phyloP scores from a whole-genome alignment of 92 coral and sea anemone genomes.

The Epizoanthus fatuus region DNA sequence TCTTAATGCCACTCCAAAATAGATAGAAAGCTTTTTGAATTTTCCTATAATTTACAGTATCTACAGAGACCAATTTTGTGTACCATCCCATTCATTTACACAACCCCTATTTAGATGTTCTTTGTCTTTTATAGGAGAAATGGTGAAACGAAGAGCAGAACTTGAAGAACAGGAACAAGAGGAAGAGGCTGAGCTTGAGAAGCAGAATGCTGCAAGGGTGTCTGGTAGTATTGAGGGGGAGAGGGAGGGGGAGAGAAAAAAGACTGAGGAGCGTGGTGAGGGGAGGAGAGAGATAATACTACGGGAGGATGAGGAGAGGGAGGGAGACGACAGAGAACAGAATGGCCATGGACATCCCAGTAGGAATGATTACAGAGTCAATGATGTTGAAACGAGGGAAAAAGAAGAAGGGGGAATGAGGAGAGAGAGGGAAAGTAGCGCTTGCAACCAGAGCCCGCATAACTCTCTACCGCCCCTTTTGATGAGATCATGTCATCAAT shows the following conservation, averaged over 20 bases:
- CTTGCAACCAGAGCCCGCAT: no score
- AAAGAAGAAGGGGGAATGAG: no score
- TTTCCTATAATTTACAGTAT: no score
- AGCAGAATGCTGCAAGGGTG: slow-evolving; percentile 75
- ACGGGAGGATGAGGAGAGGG: slow-evolving; percentile 46
- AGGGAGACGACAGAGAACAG: slow-evolving; percentile 34
- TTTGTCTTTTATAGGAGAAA: slow-evolving; percentile 69
- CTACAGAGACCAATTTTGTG: no score
- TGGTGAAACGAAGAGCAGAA: slow-evolving; percentile 89
- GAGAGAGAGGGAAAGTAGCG: no score
- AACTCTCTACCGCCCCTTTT: no score
- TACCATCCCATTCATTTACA: no score
- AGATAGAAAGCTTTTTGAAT: no score
- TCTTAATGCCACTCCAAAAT: no score
- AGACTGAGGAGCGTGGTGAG: slow-evolving; percentile 18
- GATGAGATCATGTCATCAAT: no score
- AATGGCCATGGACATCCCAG: slow-evolving; percentile 8
- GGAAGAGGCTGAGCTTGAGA: slow-evolving; percentile 77
- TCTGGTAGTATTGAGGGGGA: slow-evolving; percentile 79
- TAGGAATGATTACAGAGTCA: slow-evolving; percentile 4
- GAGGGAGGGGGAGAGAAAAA: slow-evolving; percentile 65
- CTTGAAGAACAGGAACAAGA: slow-evolving; percentile 79
- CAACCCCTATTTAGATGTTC: not conserved
- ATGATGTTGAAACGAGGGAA: slow-evolving; percentile 34
- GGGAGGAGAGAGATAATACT: slow-evolving; percentile 70